A percentile compares a stretch with the other conserved stretches of the same genome.
Evolutionary conservation across 53 echinoderm and acorn worm species (phyloP).

Genomic region (Pentamera pediparva): DNA sequence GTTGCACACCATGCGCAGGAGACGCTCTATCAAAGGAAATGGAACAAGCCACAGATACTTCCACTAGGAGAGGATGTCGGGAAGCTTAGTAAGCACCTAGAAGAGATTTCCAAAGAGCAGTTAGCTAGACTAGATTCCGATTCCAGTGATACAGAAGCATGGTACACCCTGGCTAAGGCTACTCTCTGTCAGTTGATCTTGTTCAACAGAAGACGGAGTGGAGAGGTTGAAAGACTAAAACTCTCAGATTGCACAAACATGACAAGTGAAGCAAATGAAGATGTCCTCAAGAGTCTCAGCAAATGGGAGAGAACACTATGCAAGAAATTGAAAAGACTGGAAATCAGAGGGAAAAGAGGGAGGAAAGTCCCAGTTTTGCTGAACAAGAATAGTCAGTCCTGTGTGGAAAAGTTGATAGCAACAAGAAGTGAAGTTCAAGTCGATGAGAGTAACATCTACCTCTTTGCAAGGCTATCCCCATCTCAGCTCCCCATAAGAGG

Average conservation of each 20-base stretch:
- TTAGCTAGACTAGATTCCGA: background rate
- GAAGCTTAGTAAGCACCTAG: background rate
- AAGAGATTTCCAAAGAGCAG: conserved; percentile 1
- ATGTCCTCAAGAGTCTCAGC: conserved; percentile 21
- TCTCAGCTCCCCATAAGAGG: conserved; percentile 38
- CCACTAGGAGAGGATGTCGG: conserved; percentile 10
- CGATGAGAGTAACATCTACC: conserved; percentile 19
- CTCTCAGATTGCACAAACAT: conserved; percentile 8
- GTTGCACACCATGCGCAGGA: conserved; percentile 22
- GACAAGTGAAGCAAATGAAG: conserved; percentile 6
- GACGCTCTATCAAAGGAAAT: conserved; percentile 21
- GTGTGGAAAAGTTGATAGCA: background rate
- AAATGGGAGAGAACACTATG: conserved; percentile 30
- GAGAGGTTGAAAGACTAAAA: conserved; percentile 35
- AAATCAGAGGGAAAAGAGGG: conserved; percentile 50
- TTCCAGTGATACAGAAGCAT: background rate
- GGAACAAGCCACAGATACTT: conserved; percentile 36
- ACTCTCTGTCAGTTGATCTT: conserved; percentile 29
- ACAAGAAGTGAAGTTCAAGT: conserved; percentile 10
- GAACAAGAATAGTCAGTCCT: background rate
- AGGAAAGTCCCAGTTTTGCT: conserved; percentile 48
- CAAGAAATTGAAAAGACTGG: conserved; percentile 34
- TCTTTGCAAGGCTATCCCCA: conserved; percentile 42
- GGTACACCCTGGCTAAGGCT: conserved; percentile 5
- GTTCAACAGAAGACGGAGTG: conserved; percentile 42